Evolutionary conservation across 2,113 vertebrate genomes (phyloP), one percentile per base, ranked within the genome.

Genomic region (Prunella himalayana): DNA sequence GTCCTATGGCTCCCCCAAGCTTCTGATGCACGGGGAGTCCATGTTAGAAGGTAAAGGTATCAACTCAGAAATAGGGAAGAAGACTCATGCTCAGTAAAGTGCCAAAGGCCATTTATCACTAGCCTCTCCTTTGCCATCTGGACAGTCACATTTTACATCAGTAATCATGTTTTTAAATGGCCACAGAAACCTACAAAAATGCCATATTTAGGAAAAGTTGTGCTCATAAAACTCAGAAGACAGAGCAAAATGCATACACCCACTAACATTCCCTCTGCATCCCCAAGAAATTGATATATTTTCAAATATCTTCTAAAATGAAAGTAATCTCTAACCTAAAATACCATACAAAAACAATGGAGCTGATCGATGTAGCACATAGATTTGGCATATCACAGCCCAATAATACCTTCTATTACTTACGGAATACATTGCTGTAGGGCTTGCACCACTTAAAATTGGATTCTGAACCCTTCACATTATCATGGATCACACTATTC

Each of bases 391-490:
- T 31, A 76, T 57, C 23, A 20, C 28, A 90, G 49, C 37, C 60
- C 69, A 81, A 23, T 54, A 92, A 80, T 22, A 47, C 39, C 28
- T 73, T 81, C 71, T 78, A 10, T 71, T 88, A 68, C 78, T 92
- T 82, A 82, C 4, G 10, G 41, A 69, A 47, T 72, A 47, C 51
- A 60, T 39, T 3, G 47, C 60, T 66, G 17, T 24, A 75, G 50
- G 68, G 82, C 65, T 92, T 92, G 66, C 50, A 64, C 35, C 56
- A 85, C 35, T 81, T 78, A 54, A 76, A 86, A 94, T 24, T 61
- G 76, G 68, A 95, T 82, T 90, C 87, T 88, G 82, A 92, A 64
- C 63, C 24, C 51, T 94, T 69, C 57, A 42, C 37, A 20, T 64
- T 76, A 39, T 64, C 75, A 95, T 8, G 42, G 86, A 82, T 82